Conservation (phyloP, 2,113 vertebrate species). For the cattle (Bos taurus) region ARS-UCD2.0 NC_037341.1:70512501-70513000, state of each 20-base stretch:
- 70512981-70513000: not conserved
- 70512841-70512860: not conserved
- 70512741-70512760: not conserved
- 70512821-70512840: not conserved
- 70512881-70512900: not conserved
- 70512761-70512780: not conserved
- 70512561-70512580: not conserved
- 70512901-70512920: not conserved
- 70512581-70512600: not conserved
- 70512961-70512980: not conserved
- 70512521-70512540: not conserved
- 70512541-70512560: not conserved
- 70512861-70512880: not conserved
- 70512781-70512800: not conserved
- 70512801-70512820: not conserved
- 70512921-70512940: not conserved
- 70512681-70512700: not conserved
- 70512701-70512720: not conserved
- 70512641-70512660: not conserved
- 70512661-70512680: not conserved
- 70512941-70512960: not conserved
- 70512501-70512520: not conserved
- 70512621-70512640: not conserved
- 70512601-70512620: not conserved
- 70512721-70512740: not conserved